Conservation (phyloP, 30 jellyfish, hydroid and myxozoan species). For the Aurelia aurita region DNA sequence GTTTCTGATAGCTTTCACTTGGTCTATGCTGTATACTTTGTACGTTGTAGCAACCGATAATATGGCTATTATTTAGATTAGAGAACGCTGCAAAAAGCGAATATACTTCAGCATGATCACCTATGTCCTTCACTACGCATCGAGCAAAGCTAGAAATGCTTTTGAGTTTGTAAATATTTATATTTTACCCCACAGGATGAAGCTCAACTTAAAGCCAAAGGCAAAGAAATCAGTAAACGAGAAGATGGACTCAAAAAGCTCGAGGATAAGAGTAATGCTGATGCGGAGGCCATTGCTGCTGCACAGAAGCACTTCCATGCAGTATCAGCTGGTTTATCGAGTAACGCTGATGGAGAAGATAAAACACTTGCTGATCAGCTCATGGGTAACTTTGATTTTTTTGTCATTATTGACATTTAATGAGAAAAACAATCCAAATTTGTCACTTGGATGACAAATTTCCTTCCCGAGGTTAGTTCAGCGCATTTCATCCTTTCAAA, state of each 20-base stretch:
- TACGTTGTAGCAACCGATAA: too few species aligned
- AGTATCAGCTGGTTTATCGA: slow-evolving; percentile 94
- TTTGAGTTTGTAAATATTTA: too few species aligned
- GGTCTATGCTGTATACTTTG: too few species aligned
- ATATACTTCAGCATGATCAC: neutral
- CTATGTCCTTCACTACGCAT: neutral
- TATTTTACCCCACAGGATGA: slow-evolving; percentile 56
- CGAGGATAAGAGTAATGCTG: slow-evolving; percentile 76
- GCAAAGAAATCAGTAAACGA: slow-evolving; percentile 51
- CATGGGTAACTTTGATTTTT: slow-evolving; percentile 83
- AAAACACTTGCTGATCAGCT: slow-evolving; percentile 94
- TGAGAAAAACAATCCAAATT: too few species aligned
- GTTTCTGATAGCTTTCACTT: too few species aligned
- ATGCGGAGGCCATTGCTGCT: slow-evolving; percentile 79
- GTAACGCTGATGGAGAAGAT: slow-evolving; percentile 95
- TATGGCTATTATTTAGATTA: too few species aligned
- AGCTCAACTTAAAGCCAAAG: slow-evolving; percentile 76
- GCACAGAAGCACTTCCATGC: slow-evolving; percentile 97
- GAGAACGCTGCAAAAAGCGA: too few species aligned
- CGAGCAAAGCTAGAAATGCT: neutral
- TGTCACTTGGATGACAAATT: too few species aligned
- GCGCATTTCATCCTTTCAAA: too few species aligned
- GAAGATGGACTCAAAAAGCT: slow-evolving; percentile 47
- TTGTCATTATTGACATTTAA: too few species aligned
- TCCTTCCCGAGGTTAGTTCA: too few species aligned